phyloP scores from a whole-genome alignment of 2,113 vertebrate genomes.

The Dolichallabes microphthalmus region DNA sequence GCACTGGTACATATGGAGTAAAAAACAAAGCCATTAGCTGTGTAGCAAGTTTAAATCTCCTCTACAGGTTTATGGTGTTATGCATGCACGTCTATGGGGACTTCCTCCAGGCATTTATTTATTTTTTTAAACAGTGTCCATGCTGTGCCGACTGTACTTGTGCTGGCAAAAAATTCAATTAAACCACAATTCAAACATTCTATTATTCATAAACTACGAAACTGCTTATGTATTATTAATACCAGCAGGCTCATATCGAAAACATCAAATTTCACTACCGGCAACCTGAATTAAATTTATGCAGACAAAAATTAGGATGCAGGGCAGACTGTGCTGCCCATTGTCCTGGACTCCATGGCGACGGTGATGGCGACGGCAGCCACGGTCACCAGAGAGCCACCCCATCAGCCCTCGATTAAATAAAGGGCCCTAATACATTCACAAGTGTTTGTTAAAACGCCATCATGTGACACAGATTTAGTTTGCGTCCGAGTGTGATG shows the following conservation, averaged over 20 bases:
- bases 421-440: slow-evolving; percentile 44
- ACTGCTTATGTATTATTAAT: slow-evolving; percentile 58
- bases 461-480: slow-evolving; percentile 48
- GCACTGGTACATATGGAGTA: slow-evolving; percentile 6
- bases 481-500: slow-evolving; percentile 36
- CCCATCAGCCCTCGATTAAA: slow-evolving; percentile 30
- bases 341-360: slow-evolving; percentile 29
- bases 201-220: slow-evolving; percentile 56
- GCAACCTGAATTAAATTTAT: slow-evolving; percentile 49
- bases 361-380: slow-evolving; percentile 28
- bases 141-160: slow-evolving; percentile 36
- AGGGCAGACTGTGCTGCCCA: slow-evolving; percentile 18
- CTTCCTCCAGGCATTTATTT: not conserved
- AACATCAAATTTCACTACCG: slow-evolving; percentile 47
- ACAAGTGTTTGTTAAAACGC: slow-evolving; percentile 39
- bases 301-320: slow-evolving; percentile 42
- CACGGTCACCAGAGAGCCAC: slow-evolving; percentile 37
- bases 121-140: slow-evolving; percentile 7
- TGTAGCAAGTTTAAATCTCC: slow-evolving; percentile 33
- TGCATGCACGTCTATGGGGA: slow-evolving; percentile 8
- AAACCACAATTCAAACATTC: slow-evolving; percentile 56
- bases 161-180: slow-evolving; percentile 54
- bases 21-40: slow-evolving; percentile 37
- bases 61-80: slow-evolving; percentile 30
- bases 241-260: slow-evolving; percentile 41